Evolutionary conservation across 2,888 invertebrate genomes (phyloP).

Genomic region (Callosobruchus maculatus): DNA sequence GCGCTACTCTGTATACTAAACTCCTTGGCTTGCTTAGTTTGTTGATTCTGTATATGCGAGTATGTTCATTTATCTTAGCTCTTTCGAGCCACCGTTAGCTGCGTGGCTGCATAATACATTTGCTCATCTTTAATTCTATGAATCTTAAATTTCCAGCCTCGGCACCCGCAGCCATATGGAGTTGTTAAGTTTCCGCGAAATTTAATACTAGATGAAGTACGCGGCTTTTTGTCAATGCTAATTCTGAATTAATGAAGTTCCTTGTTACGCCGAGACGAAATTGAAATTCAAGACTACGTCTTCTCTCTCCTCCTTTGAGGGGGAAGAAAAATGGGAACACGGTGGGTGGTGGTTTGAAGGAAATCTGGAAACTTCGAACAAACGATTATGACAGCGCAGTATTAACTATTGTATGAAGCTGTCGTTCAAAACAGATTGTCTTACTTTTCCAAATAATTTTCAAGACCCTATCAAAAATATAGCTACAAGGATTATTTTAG

Average conservation of each 20-base stretch:
- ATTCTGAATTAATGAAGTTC: background rate
- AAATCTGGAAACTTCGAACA: background rate
- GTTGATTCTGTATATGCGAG: slow-evolving; percentile 32
- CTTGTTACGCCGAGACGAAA: background rate
- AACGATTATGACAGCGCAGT: no score
- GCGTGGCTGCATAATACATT: slow-evolving; percentile 44
- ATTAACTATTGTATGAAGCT: no score
- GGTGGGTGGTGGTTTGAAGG: background rate
- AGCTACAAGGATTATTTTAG: no score
- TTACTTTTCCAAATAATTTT: no score
- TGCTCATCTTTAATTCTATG: slow-evolving; percentile 50
- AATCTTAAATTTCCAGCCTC: slow-evolving; percentile 44
- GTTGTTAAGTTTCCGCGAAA: slow-evolving; percentile 20
- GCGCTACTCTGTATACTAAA: background rate
- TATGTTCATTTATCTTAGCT: slow-evolving; percentile 44
- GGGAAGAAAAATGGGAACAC: background rate
- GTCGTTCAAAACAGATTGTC: no score
- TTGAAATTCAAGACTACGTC: background rate
- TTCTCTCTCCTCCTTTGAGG: background rate
- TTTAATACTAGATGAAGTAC: slow-evolving; percentile 19
- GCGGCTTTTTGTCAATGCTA: slow-evolving; percentile 11
- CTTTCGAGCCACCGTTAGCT: slow-evolving; percentile 39
- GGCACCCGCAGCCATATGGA: slow-evolving; percentile 19
- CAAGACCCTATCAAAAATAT: no score
- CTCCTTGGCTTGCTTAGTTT: slow-evolving; percentile 22